Percentiles rank a stretch among this genome's conserved stretches.
Evolutionary conservation across 2,113 vertebrate species (phyloP).

Genomic region (Ctenomys sociabilis): DNA sequence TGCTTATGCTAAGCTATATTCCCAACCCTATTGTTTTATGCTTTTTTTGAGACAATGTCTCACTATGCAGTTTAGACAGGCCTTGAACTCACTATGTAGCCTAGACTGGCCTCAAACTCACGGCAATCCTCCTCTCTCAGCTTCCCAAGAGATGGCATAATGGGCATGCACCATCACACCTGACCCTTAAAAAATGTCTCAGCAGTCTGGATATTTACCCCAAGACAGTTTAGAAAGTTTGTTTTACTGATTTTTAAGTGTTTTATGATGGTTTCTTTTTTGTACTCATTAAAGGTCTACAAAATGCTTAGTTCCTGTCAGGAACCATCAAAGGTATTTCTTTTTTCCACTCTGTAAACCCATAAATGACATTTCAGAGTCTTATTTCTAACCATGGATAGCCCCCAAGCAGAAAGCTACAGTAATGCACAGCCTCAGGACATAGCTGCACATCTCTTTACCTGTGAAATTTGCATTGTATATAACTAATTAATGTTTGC

Average conservation of each 20-base stretch:
- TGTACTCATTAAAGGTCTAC: neutral
- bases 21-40: no score
- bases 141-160: neutral
- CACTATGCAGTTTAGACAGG: neutral
- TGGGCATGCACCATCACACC: neutral
- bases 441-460: neutral
- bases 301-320: neutral
- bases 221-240: neutral
- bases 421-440: neutral
- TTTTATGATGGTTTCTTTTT: neutral
- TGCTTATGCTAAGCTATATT: no score
- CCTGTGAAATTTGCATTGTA: neutral
- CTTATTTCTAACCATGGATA: neutral
- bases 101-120: neutral
- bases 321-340: neutral
- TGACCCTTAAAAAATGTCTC: neutral
- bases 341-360: neutral
- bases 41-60: neutral
- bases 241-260: neutral
- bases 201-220: neutral
- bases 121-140: neutral
- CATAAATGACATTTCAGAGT: neutral
- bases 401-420: neutral
- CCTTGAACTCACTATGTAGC: neutral
- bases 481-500: neutral